A percentile compares a stretch with the other conserved stretches of the same genome.
Evolutionary conservation across 2,113 vertebrate genomes (phyloP).

Genomic region (Chloropsis hardwickii): DNA sequence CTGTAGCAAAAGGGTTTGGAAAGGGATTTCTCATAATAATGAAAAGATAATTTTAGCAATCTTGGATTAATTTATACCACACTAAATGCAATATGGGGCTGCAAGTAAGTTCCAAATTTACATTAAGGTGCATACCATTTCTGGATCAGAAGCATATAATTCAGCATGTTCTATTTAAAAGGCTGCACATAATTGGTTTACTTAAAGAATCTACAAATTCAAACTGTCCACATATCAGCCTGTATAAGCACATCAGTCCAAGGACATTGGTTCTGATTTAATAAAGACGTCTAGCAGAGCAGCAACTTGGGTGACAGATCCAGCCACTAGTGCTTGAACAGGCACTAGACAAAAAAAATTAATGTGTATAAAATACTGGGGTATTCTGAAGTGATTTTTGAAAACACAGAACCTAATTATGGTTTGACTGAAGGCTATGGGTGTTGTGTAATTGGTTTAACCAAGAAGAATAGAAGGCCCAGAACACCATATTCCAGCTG

Average conservation of each 20-base stretch:
- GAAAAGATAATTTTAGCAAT: constrained; percentile 19
- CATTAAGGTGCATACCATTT: background rate
- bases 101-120: background rate
- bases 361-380: background rate
- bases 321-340: background rate
- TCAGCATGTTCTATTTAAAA: constrained; percentile 1
- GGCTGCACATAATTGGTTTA: background rate
- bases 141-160: background rate
- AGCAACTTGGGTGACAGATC: background rate
- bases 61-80: constrained; percentile 22
- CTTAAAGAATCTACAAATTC: background rate
- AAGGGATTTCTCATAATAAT: constrained; percentile 36
- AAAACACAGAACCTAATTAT: background rate
- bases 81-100: background rate
- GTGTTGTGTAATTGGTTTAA: background rate
- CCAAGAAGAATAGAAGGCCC: background rate
- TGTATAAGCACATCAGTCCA: background rate
- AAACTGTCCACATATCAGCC: background rate
- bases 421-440: constrained; percentile 4
- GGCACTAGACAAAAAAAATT: background rate
- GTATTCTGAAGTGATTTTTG: background rate
- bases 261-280: background rate
- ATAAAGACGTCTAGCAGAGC: background rate
- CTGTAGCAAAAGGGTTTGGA: background rate
- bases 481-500: background rate